Percentiles rank a stretch among this genome's conserved stretches.
Evolutionary conservation across 2,888 invertebrate species (phyloP).

Genomic region (Stenolophus ochropezus): DNA sequence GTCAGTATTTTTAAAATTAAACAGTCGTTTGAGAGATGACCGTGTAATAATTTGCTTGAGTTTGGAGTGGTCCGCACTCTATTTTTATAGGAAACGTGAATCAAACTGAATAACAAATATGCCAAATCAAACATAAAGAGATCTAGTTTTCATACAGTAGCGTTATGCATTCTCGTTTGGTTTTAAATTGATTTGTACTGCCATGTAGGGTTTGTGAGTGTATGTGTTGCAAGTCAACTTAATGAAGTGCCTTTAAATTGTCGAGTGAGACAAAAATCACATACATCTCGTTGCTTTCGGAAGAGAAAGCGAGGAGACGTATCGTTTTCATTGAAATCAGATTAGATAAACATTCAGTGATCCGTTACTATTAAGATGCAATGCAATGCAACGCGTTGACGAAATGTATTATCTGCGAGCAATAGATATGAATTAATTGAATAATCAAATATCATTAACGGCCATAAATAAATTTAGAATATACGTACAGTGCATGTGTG

Average conservation of each 20-base stretch:
- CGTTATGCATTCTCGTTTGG: slow-evolving; percentile 31
- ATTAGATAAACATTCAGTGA: slow-evolving; percentile 52
- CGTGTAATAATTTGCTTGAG: not conserved
- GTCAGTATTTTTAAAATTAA: slow-evolving; percentile 57
- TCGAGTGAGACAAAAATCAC: slow-evolving; percentile 56
- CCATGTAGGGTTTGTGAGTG: slow-evolving; percentile 60
- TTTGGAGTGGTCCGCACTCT: not conserved
- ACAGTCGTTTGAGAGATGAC: slow-evolving; percentile 29
- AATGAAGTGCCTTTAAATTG: slow-evolving; percentile 59
- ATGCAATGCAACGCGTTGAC: slow-evolving; percentile 26
- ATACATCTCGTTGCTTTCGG: slow-evolving; percentile 47
- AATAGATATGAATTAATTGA: slow-evolving; percentile 71
- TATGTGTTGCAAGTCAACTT: slow-evolving; percentile 59
- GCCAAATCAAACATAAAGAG: slow-evolving; percentile 18
- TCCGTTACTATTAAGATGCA: slow-evolving; percentile 48
- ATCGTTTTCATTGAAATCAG: slow-evolving; percentile 50
- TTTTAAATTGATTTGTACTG: slow-evolving; percentile 58
- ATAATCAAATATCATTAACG: slow-evolving; percentile 71
- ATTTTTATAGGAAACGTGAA: slow-evolving; percentile 5
- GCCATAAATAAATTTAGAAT: slow-evolving; percentile 69
- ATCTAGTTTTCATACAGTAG: slow-evolving; percentile 24
- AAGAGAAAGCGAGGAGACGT: slow-evolving; percentile 47
- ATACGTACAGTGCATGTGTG: slow-evolving; percentile 63
- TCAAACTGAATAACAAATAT: slow-evolving; percentile 34
- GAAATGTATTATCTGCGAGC: slow-evolving; percentile 67